A percentile compares a stretch with the other conserved stretches of the same genome.
Conservation (phyloP, 2,113 vertebrate genomes). For the Brienomyrus brachyistius region DNA sequence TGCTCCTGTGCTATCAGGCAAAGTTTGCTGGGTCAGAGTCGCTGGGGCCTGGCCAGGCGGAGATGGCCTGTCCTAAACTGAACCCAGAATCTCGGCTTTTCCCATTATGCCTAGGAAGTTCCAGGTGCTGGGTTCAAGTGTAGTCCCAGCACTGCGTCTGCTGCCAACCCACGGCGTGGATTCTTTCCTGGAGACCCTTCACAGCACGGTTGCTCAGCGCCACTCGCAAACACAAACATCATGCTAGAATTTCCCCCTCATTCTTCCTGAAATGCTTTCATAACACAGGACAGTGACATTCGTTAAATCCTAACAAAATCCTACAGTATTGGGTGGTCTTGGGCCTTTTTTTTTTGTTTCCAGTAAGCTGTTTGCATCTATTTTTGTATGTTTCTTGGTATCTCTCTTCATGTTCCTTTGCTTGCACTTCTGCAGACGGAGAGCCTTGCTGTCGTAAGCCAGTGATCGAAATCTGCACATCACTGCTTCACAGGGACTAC, state of each 20-base stretch:
- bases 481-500: background rate
- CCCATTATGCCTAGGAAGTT: conserved; percentile 10
- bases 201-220: background rate
- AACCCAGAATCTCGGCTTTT: background rate
- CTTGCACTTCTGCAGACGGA: background rate
- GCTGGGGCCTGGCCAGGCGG: background rate
- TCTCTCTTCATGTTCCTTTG: background rate
- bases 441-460: background rate
- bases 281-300: background rate
- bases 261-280: background rate
- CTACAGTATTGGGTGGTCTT: background rate
- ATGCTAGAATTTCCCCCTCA: background rate
- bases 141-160: background rate
- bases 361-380: background rate
- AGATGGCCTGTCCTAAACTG: background rate
- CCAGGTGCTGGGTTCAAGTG: conserved; percentile 5
- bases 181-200: background rate
- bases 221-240: conserved; percentile 1
- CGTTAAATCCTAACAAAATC: background rate
- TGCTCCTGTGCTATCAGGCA: background rate
- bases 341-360: background rate
- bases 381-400: background rate
- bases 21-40: background rate
- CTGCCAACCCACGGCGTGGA: background rate
- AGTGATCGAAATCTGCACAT: background rate